phyloP scores from a whole-genome alignment of 2,888 invertebrate species.

The Scaptomyza polygonia region DNA sequence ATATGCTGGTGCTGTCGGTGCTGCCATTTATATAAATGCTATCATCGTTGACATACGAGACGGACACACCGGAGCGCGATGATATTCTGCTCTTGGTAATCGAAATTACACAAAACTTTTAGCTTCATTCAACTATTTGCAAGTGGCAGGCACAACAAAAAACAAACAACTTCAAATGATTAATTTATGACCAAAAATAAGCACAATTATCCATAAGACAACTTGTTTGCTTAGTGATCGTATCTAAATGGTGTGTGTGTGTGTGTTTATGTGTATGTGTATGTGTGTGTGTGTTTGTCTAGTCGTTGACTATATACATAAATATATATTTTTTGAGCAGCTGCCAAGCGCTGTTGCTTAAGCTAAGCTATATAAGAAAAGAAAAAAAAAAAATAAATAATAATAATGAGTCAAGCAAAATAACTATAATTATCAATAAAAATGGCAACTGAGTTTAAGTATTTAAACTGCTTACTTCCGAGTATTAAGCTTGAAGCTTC shows the following conservation, averaged over 20 bases:
- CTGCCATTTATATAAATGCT: constrained; percentile 72
- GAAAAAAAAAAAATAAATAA: too few species aligned
- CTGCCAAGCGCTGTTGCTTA: constrained; percentile 38
- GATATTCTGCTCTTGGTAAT: constrained; percentile 36
- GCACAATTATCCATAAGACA: constrained; percentile 40
- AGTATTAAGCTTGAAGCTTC: not conserved
- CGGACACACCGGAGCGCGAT: not conserved
- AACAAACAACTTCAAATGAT: constrained; percentile 34
- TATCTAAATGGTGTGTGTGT: constrained; percentile 28
- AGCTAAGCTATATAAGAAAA: too few species aligned
- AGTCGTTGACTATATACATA: constrained; percentile 3
- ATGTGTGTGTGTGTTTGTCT: constrained; percentile 5
- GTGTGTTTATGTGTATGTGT: constrained; percentile 14
- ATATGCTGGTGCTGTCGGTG: constrained; percentile 77
- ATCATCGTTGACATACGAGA: constrained; percentile 33
- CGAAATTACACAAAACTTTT: constrained; percentile 78
- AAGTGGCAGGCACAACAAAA: constrained; percentile 18
- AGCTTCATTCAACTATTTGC: constrained; percentile 59
- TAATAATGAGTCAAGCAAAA: too few species aligned
- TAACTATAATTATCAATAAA: not conserved
- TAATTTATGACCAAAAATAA: constrained; percentile 36
- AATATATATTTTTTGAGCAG: constrained; percentile 26
- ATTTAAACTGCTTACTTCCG: not conserved
- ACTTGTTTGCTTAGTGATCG: constrained; percentile 53
- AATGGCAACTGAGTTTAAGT: not conserved